Conservation (phyloP, 2,113 vertebrate genomes). For the Charadrius vociferus region DNA sequence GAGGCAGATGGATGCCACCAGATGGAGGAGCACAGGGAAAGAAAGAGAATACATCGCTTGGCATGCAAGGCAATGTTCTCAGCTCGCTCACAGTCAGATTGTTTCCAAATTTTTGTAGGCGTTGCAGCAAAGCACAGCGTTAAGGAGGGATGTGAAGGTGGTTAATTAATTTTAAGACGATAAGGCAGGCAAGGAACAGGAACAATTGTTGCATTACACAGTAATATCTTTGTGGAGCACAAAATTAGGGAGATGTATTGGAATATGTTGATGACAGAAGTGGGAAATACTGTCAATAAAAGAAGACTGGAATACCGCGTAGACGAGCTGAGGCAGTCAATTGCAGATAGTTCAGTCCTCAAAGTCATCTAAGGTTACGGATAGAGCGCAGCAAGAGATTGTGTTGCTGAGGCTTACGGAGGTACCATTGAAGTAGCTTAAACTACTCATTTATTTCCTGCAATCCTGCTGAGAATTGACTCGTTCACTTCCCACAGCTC, state of each 20-base stretch:
- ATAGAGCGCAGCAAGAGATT: neutral
- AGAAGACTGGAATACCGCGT: neutral
- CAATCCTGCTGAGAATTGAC: conserved; percentile 3
- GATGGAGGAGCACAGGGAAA: neutral
- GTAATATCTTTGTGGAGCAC: neutral
- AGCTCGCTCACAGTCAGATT: conserved; percentile 6
- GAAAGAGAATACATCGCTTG: neutral
- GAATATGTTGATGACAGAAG: neutral
- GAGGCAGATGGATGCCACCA: neutral
- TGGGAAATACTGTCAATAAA: neutral
- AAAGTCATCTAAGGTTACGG: conserved; percentile 33
- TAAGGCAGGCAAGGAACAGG: neutral
- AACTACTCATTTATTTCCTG: conserved; percentile 25
- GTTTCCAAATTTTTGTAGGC: conserved; percentile 40
- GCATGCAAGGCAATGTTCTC: neutral
- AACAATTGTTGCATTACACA: neutral
- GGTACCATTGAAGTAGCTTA: neutral
- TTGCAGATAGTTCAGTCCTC: neutral
- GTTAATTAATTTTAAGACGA: conserved; percentile 3
- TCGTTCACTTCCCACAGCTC: neutral
- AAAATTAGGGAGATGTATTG: neutral
- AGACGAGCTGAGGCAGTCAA: neutral
- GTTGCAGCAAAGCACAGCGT: conserved; percentile 20
- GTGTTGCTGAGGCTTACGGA: neutral
- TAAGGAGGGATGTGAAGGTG: conserved; percentile 29